These are phyloP conservation scores for Pheosia tremula DNA, from an alignment of 2,888 invertebrate genomes.

Conservation along the genomic window DNA sequence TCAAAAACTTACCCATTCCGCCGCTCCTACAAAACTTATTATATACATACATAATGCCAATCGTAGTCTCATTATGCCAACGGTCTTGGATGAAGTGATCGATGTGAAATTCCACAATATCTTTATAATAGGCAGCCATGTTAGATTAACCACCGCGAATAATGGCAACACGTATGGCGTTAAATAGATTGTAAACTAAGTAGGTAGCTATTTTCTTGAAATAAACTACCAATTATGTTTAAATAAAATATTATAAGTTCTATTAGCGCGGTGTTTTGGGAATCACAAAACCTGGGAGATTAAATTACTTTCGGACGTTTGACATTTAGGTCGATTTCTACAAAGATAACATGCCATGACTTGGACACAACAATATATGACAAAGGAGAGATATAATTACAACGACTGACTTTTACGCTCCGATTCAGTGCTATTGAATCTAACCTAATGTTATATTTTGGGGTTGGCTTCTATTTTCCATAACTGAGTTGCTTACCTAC, in stretches of 20 bases:
- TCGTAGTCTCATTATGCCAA: neutral
- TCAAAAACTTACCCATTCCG: conserved; percentile 2
- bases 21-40: neutral
- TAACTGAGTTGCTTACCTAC: no score
- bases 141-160: conserved; percentile 1
- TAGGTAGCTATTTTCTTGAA: neutral
- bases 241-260: neutral
- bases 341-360: no score
- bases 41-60: neutral
- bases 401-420: no score
- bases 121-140: conserved; percentile 1
- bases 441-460: no score
- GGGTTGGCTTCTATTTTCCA: no score
- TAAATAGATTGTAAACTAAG: neutral
- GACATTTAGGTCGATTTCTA: no score
- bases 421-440: no score
- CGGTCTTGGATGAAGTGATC: neutral
- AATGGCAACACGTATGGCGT: neutral
- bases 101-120: neutral
- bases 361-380: no score
- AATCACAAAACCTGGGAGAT: no score
- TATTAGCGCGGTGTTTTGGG: no score
- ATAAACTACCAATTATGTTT: neutral
- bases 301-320: no score
- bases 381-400: no score